Evolutionary conservation across 37 sponge, comb jelly and placozoan genomes (phyloP).

Genomic region (Halisarca cf. caerulea): DNA sequence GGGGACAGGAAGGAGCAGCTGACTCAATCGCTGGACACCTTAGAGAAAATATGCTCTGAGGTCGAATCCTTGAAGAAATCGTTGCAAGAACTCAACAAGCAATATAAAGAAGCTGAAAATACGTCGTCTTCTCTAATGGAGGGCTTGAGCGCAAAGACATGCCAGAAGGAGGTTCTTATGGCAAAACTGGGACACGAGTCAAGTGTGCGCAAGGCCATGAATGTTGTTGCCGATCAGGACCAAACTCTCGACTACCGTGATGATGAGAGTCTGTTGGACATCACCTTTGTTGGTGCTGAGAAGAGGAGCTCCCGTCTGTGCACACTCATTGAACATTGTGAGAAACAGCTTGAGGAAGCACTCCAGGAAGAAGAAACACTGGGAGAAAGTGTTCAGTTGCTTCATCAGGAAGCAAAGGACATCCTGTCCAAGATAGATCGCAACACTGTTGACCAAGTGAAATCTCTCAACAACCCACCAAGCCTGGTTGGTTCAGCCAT

Average conservation of each 20-base stretch:
- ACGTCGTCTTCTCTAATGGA: slow-evolving; percentile 23
- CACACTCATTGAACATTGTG: slow-evolving; percentile 19
- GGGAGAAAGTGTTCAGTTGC: slow-evolving; percentile 8
- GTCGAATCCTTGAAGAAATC: slow-evolving; percentile 40
- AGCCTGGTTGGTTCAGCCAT: slow-evolving; percentile 66
- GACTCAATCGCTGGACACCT: slow-evolving; percentile 44
- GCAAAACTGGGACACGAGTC: slow-evolving; percentile 53
- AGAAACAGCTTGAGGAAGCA: slow-evolving; percentile 30
- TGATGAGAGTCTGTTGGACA: slow-evolving; percentile 49
- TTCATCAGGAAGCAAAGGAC: slow-evolving; percentile 49
- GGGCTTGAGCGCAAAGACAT: slow-evolving; percentile 50
- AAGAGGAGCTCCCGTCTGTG: slow-evolving; percentile 53
- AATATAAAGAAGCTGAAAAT: slow-evolving; percentile 29
- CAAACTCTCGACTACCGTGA: slow-evolving; percentile 50
- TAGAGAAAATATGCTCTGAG: slow-evolving; percentile 25
- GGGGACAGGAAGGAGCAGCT: slow-evolving; percentile 17
- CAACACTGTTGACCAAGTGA: slow-evolving; percentile 79
- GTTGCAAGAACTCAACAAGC: slow-evolving; percentile 23
- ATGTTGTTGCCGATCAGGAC: slow-evolving; percentile 65
- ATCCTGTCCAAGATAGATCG: slow-evolving; percentile 72
- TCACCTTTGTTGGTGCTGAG: slow-evolving; percentile 6
- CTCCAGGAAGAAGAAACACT: slow-evolving; percentile 47
- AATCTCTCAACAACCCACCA: slow-evolving; percentile 74
- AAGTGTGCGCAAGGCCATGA: slow-evolving; percentile 64
- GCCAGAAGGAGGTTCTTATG: slow-evolving; percentile 42